Conservation (phyloP, 1,140 invertebrate species). For the Colletes gigas region DNA sequence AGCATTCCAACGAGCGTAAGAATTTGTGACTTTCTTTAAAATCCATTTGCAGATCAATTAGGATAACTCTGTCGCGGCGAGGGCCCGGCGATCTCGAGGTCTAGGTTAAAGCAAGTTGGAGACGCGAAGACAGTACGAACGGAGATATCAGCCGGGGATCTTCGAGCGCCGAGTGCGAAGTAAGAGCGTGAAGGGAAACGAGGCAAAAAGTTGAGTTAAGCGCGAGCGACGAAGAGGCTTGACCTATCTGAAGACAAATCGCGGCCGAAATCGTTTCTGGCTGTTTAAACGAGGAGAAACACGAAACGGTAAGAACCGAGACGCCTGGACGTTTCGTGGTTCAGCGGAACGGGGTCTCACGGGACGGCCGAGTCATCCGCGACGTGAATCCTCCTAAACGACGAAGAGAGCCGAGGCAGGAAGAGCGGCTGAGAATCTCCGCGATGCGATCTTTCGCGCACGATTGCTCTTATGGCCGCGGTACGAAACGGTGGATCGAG, state of each 20-base stretch:
- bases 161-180: neutral
- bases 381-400: constrained; percentile 43
- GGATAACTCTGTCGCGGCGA: too few relatives aligned
- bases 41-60: too few relatives aligned
- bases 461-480: constrained; percentile 60
- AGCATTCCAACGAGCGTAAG: too few relatives aligned
- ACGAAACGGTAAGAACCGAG: neutral
- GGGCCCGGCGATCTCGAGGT: too few relatives aligned
- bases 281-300: constrained; percentile 1
- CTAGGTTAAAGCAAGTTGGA: neutral
- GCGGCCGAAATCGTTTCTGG: constrained; percentile 8
- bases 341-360: neutral
- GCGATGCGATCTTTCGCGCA: constrained; percentile 69
- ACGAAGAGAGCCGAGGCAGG: constrained; percentile 14
- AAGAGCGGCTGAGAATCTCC: constrained; percentile 48
- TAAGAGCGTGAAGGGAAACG: neutral
- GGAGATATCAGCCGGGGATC: neutral
- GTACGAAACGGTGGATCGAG: constrained; percentile 66
- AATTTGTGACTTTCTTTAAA: too few relatives aligned
- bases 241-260: constrained; percentile 39
- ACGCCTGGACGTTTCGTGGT: constrained; percentile 15
- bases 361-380: constrained; percentile 8
- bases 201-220: constrained; percentile 3
- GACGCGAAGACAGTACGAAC: neutral
- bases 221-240: neutral